Evolutionary conservation across 2,113 vertebrate species (phyloP).

Genomic region (Sterrhoptilus dennistouni): DNA sequence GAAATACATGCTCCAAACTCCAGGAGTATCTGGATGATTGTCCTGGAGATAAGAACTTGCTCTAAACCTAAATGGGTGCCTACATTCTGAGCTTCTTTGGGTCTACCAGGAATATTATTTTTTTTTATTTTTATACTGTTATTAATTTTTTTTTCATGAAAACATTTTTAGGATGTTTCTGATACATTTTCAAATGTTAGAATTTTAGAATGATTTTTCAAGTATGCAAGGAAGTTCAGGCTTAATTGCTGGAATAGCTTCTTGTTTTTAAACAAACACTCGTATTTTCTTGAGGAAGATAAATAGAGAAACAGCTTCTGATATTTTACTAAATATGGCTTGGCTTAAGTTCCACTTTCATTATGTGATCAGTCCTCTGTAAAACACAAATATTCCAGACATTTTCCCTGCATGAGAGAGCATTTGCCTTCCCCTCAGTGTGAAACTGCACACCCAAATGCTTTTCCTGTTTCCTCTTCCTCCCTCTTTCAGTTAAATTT

Average conservation of each 20-base stretch:
- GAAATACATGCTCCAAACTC: not conserved
- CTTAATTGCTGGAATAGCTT: not conserved
- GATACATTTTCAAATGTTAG: not conserved
- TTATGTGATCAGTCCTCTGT: not conserved
- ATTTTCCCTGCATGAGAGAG: not conserved
- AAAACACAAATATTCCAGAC: not conserved
- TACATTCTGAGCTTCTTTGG: not conserved
- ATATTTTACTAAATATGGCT: slow-evolving; percentile 6
- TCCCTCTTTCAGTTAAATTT: slow-evolving; percentile 8
- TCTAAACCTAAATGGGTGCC: not conserved
- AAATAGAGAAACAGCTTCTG: not conserved
- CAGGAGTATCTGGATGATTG: not conserved
- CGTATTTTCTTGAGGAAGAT: not conserved
- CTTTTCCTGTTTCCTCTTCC: slow-evolving; percentile 43
- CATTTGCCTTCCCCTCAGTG: not conserved
- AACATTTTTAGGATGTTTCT: not conserved
- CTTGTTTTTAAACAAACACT: not conserved
- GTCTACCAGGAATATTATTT: not conserved
- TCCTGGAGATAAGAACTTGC: not conserved
- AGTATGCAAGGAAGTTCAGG: not conserved
- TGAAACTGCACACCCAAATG: not conserved
- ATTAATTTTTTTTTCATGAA: not conserved
- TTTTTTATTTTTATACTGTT: not conserved
- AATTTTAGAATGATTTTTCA: not conserved
- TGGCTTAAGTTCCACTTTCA: not conserved